Conservation (phyloP, 2,888 invertebrate species). For the Clistopyga incitator region DNA sequence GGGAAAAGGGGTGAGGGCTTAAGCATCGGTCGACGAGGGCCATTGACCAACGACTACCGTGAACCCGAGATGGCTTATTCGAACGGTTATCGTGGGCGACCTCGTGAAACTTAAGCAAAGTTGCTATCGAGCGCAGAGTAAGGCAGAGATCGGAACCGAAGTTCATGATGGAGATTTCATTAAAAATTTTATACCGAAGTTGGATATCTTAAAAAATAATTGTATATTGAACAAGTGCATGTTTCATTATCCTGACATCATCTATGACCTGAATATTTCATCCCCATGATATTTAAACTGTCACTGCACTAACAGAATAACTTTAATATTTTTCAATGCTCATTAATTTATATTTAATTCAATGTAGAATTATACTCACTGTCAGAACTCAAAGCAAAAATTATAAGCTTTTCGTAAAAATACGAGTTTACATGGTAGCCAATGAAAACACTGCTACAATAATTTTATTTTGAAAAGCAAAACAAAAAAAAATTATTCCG, state of each 20-base stretch:
- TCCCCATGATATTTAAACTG: too few relatives aligned
- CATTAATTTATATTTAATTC: too few relatives aligned
- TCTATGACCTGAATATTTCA: too few relatives aligned
- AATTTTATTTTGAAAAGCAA: too few relatives aligned
- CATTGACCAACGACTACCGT: conserved; percentile 28
- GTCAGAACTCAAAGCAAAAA: too few relatives aligned
- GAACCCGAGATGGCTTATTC: conserved; percentile 71
- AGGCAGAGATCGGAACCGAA: conserved; percentile 45
- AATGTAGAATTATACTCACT: too few relatives aligned
- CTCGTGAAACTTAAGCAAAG: conserved; percentile 77
- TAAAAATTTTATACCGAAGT: background rate
- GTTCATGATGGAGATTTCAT: conserved; percentile 10
- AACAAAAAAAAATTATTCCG: too few relatives aligned
- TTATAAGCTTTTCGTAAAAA: too few relatives aligned
- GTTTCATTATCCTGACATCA: background rate
- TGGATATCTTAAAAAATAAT: background rate
- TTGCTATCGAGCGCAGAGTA: conserved; percentile 59
- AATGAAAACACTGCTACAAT: too few relatives aligned
- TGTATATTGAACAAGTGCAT: background rate
- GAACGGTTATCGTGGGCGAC: conserved; percentile 76
- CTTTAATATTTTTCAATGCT: too few relatives aligned
- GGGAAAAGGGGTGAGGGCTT: conserved; percentile 62
- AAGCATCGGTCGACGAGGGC: conserved; percentile 21
- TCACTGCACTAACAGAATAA: too few relatives aligned
- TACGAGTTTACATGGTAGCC: too few relatives aligned